phyloP scores from a whole-genome alignment of 2,113 vertebrate species.

The Oreochromis aureus region DNA sequence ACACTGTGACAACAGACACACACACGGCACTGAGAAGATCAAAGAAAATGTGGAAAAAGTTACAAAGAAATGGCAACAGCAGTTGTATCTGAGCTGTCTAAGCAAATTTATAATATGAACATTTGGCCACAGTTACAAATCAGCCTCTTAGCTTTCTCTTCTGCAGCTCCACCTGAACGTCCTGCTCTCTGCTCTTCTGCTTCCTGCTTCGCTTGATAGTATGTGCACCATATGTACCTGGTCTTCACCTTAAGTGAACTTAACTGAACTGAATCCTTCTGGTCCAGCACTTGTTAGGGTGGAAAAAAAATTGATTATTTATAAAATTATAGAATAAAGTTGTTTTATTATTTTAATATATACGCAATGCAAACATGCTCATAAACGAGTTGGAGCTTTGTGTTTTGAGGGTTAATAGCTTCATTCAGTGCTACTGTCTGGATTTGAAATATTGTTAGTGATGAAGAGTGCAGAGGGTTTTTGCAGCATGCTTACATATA shows the following conservation, averaged over 20 bases:
- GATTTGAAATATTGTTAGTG: background rate
- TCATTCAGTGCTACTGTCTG: background rate
- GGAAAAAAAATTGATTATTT: fast-evolving
- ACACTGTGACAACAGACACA: background rate
- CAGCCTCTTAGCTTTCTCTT: background rate
- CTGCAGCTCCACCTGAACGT: background rate
- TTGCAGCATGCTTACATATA: background rate
- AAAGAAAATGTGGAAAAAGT: background rate
- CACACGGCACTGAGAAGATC: background rate
- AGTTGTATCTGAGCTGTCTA: background rate
- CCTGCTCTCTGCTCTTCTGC: background rate
- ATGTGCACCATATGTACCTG: fast-evolving
- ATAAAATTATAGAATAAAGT: background rate
- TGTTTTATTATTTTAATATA: background rate
- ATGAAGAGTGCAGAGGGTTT: background rate
- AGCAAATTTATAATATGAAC: background rate
- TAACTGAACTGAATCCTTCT: background rate
- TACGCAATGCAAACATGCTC: background rate
- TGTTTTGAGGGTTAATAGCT: fast-evolving
- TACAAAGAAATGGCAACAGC: background rate
- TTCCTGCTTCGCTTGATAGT: fast-evolving
- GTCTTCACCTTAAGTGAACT: background rate
- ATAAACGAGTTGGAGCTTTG: fast-evolving
- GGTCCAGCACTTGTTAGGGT: background rate
- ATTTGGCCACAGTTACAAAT: background rate